phyloP scores from a whole-genome alignment of 2,888 invertebrate genomes.

The Dynastes maya region DNA sequence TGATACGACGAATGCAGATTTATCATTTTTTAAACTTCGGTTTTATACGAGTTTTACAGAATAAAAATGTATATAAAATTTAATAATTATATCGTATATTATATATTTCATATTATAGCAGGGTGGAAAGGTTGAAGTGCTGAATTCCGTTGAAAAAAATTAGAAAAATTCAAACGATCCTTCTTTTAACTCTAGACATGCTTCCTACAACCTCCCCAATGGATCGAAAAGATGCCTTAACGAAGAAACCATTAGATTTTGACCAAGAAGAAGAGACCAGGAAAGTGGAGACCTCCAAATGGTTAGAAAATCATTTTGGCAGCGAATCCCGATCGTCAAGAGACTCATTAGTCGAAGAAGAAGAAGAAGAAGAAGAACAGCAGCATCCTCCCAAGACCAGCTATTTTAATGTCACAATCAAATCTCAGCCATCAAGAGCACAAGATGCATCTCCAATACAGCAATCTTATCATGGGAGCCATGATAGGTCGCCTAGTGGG shows the following conservation, averaged over 20 bases:
- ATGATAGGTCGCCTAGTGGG: conserved; percentile 39
- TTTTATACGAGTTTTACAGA: no score
- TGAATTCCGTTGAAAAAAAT: no score
- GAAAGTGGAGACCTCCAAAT: conserved; percentile 91
- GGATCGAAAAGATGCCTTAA: conserved; percentile 86
- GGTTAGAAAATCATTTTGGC: conserved; percentile 93
- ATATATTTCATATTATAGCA: no score
- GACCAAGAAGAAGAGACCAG: conserved; percentile 92
- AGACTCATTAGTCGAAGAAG: conserved; percentile 74
- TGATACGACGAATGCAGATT: background rate
- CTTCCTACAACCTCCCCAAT: conserved; percentile 64
- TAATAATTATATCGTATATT: no score
- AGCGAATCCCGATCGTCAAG: conserved; percentile 87
- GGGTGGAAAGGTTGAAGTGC: no score
- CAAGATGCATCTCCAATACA: conserved; percentile 50
- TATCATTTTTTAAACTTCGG: no score
- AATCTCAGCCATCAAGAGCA: conserved; percentile 73
- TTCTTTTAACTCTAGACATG: conserved; percentile 46
- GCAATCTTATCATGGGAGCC: conserved; percentile 59
- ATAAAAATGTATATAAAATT: no score
- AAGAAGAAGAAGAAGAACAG: conserved; percentile 69
- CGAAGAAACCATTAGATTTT: conserved; percentile 86
- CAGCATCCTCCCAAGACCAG: conserved; percentile 79
- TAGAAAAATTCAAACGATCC: no score
- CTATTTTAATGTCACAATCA: conserved; percentile 85